Base-by-base conservation (phyloP, 2,888 invertebrate genomes). In the Nomada goodeniana region DNA sequence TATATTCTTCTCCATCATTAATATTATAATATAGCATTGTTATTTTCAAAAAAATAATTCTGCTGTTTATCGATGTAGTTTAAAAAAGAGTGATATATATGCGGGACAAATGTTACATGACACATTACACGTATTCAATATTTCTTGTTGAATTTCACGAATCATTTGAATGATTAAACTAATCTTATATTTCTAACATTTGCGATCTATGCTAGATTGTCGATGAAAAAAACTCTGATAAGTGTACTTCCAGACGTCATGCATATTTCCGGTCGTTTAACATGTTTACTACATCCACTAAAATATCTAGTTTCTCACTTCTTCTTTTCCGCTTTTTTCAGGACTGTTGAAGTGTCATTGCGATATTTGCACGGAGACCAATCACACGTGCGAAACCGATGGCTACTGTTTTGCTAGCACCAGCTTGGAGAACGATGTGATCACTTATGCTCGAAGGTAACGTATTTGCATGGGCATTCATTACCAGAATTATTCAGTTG, bases 351-450 rank as follows among this genome's bases (percentile, higher is more conserved):
- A 96, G 94, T 98, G 98, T 94, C 96, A 97, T 94, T 98, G 98
- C 94, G 97, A 97, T 92, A 96, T 96, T 90, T 97, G 97, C 91
- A 94, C 95, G 85, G 96, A 96, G 18, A 95, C 95, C 71, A 97
- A 98, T 93, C 95, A 96, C 91, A 97, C 97, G 50, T 98, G 98
- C 94, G 96, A 96, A 93, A 98, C 98, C 5, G 98, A 98, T 94
- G 98, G 98, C 60, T 97, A 96, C 92, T 98, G 98, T 93, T 98
- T 97, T 91, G 97, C 98, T 3, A 96, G 98, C 75, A 96, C 97
- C 82, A 96, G 95, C 83, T 92, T 96, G 86, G 95, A 95, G 72
- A 96, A 96, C 90, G 93, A 94, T 76, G 94, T 94, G 71, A 94
- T 95, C 88, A 95, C 95, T 87, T 96, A 96, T 92, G 96, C 96